phyloP scores from a whole-genome alignment of 2,888 invertebrate genomes.

The Drosophila rellima region DNA sequence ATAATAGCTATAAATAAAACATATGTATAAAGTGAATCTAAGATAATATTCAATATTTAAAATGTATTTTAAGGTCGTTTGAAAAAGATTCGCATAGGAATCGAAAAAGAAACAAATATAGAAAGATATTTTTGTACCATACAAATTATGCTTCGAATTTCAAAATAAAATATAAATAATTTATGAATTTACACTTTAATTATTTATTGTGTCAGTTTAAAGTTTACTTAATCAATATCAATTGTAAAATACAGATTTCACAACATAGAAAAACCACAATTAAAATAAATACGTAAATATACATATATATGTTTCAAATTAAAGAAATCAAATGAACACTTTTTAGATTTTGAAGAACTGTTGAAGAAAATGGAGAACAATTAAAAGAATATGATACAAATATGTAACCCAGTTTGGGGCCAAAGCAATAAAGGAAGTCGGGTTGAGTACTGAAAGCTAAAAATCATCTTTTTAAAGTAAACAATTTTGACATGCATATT shows the following conservation, averaged over 20 bases:
- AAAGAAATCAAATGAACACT: slow-evolving; percentile 11
- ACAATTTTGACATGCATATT: too few species aligned
- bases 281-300: slow-evolving; percentile 47
- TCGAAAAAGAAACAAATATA: slow-evolving; percentile 19
- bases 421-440: slow-evolving; percentile 67
- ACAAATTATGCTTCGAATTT: slow-evolving; percentile 55
- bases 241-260: slow-evolving; percentile 62
- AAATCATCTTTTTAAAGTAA: too few species aligned
- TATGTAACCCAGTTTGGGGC: slow-evolving; percentile 8
- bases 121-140: slow-evolving; percentile 67
- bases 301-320: slow-evolving; percentile 9
- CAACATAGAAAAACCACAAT: slow-evolving; percentile 36
- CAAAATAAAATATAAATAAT: slow-evolving; percentile 24
- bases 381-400: not conserved
- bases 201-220: slow-evolving; percentile 35
- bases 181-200: slow-evolving; percentile 13
- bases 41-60: slow-evolving; percentile 28
- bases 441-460: slow-evolving; percentile 51
- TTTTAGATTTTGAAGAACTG: slow-evolving; percentile 22
- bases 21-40: slow-evolving; percentile 47
- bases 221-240: slow-evolving; percentile 43
- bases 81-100: slow-evolving; percentile 6
- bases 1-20: slow-evolving; percentile 10
- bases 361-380: slow-evolving; percentile 39
- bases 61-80: slow-evolving; percentile 43